Evolutionary conservation across 2,113 vertebrate species (phyloP).

Genomic region (Dissostichus mawsoni): DNA sequence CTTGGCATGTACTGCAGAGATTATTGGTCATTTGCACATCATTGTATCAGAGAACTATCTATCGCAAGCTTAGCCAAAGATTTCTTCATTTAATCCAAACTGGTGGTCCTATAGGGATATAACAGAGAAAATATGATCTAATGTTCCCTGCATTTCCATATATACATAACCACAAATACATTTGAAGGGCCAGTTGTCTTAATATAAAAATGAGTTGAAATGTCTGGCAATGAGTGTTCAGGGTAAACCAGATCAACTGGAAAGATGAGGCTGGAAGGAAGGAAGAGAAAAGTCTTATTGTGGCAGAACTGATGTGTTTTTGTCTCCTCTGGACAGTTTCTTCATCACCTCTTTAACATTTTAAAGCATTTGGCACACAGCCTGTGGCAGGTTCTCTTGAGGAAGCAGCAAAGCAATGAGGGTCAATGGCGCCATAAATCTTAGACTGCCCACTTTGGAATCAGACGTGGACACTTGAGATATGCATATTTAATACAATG

Average conservation of each 20-base stretch:
- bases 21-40: slow-evolving; percentile 52
- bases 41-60: slow-evolving; percentile 25
- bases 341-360: slow-evolving; percentile 98
- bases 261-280: slow-evolving; percentile 56
- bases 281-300: slow-evolving; percentile 77
- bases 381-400: slow-evolving; percentile 89
- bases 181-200: slow-evolving; percentile 33
- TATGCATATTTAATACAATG: slow-evolving; percentile 78
- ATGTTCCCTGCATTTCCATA: slow-evolving; percentile 61
- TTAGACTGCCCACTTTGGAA: slow-evolving; percentile 84
- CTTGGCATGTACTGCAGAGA: slow-evolving; percentile 22
- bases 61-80: slow-evolving; percentile 35
- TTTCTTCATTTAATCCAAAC: slow-evolving; percentile 52
- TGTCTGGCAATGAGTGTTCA: slow-evolving; percentile 45
- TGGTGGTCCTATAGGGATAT: slow-evolving; percentile 38
- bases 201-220: slow-evolving; percentile 23
- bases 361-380: slow-evolving; percentile 92
- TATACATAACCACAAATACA: slow-evolving; percentile 20
- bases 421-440: slow-evolving; percentile 90
- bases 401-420: slow-evolving; percentile 87
- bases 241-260: slow-evolving; percentile 46
- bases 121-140: slow-evolving; percentile 14
- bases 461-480: slow-evolving; percentile 80
- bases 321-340: slow-evolving; percentile 96
- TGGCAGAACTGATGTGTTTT: slow-evolving; percentile 82